Conservation (phyloP, 2,888 invertebrate genomes). For the Tyria jacobaeae region DNA sequence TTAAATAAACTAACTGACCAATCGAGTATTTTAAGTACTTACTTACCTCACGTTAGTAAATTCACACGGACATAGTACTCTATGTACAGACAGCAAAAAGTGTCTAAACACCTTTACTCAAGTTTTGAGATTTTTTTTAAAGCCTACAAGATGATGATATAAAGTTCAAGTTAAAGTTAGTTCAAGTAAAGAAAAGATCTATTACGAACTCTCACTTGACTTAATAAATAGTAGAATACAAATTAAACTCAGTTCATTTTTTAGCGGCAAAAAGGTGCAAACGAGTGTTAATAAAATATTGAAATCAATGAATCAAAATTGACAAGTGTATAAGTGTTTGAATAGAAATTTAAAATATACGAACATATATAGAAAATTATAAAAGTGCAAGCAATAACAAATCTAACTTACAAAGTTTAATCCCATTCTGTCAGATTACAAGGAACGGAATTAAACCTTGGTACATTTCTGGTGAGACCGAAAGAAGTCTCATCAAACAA, state of each 20-base stretch:
- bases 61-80: slow-evolving; percentile 31
- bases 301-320: no score
- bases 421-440: no score
- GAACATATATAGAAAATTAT: no score
- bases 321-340: no score
- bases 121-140: not conserved
- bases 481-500: no score
- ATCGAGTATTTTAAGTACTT: slow-evolving; percentile 43
- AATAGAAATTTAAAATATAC: no score
- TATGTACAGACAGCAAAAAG: slow-evolving; percentile 17
- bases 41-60: slow-evolving; percentile 28
- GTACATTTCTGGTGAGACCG: no score
- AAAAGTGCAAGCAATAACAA: not conserved
- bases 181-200: not conserved
- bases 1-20: slow-evolving; percentile 36
- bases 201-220: not conserved
- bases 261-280: no score
- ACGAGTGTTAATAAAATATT: no score
- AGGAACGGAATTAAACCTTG: no score
- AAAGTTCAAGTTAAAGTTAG: no score
- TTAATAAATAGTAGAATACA: not conserved
- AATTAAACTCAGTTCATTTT: not conserved
- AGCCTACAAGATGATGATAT: not conserved
- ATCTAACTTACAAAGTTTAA: no score
- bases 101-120: not conserved